These are phyloP conservation scores for Orthosia gracilis DNA, from an alignment of 2,888 invertebrate species.

Conservation along the genomic window DNA sequence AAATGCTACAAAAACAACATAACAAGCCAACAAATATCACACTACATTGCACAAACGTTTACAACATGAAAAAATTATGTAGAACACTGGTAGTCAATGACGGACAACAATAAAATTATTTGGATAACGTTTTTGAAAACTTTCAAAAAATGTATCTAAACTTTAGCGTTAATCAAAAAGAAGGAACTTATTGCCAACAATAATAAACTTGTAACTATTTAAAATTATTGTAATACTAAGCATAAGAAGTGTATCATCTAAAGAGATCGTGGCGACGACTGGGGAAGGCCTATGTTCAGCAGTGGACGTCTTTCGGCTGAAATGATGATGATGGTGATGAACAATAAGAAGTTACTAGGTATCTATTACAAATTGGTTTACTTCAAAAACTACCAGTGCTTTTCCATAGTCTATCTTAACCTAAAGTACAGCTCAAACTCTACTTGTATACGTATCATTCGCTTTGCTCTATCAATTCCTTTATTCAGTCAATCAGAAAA, in stretches of 20 bases:
- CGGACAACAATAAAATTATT: not conserved
- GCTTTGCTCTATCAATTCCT: constrained; percentile 61
- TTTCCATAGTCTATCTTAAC: constrained; percentile 46
- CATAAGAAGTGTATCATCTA: too few relatives aligned
- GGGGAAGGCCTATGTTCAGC: too few relatives aligned
- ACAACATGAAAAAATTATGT: constrained; percentile 29
- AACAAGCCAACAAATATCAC: constrained; percentile 60
- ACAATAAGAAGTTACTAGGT: too few relatives aligned
- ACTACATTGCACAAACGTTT: constrained; percentile 61
- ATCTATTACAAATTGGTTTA: not conserved
- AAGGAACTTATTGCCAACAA: not conserved
- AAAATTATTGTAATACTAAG: not conserved
- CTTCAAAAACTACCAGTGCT: constrained; percentile 53
- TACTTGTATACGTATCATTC: constrained; percentile 57
- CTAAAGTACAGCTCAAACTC: constrained; percentile 50
- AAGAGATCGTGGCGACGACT: too few relatives aligned
- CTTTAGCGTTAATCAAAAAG: not conserved
- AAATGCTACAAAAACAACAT: constrained; percentile 38
- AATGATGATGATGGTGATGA: too few relatives aligned
- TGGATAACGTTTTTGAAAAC: not conserved
- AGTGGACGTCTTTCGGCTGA: too few relatives aligned
- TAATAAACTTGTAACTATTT: not conserved
- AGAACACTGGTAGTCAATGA: constrained; percentile 42
- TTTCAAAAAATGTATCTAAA: not conserved
- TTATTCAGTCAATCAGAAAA: constrained; percentile 56